Evolutionary conservation across 1,140 invertebrate species (phyloP).

Genomic region (Agrypnia vestita): DNA sequence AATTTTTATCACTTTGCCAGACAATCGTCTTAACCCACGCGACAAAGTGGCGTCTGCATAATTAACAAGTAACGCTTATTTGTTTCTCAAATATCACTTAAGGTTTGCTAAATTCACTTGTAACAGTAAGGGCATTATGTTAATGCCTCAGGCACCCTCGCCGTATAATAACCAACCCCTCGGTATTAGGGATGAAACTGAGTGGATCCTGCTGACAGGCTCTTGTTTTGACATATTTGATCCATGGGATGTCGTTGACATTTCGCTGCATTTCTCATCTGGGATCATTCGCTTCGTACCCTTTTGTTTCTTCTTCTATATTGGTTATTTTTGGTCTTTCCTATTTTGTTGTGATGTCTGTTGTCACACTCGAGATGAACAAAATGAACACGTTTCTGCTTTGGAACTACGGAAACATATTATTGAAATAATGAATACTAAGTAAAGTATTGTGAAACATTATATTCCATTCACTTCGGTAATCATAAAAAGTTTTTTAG

Average conservation of each 20-base stretch:
- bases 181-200: neutral
- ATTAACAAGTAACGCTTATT: no score
- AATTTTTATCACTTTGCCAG: no score
- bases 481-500: no score
- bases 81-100: neutral
- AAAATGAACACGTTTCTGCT: neutral
- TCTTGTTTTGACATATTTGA: slow-evolving; percentile 36
- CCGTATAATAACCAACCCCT: slow-evolving; percentile 10
- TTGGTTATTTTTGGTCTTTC: neutral
- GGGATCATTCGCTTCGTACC: neutral
- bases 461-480: no score
- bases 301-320: neutral
- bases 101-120: neutral
- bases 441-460: no score
- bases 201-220: slow-evolving; percentile 1
- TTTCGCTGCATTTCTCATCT: slow-evolving; percentile 4
- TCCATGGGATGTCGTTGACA: slow-evolving; percentile 40
- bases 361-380: neutral
- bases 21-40: no score
- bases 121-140: neutral
- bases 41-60: no score
- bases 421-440: no score
- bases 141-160: slow-evolving; percentile 30
- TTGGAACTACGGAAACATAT: no score
- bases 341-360: neutral